Evolutionary conservation across 1,140 invertebrate species (phyloP), one percentile per base, ranked within the genome.

Genomic region (Dinoponera quadriceps): DNA sequence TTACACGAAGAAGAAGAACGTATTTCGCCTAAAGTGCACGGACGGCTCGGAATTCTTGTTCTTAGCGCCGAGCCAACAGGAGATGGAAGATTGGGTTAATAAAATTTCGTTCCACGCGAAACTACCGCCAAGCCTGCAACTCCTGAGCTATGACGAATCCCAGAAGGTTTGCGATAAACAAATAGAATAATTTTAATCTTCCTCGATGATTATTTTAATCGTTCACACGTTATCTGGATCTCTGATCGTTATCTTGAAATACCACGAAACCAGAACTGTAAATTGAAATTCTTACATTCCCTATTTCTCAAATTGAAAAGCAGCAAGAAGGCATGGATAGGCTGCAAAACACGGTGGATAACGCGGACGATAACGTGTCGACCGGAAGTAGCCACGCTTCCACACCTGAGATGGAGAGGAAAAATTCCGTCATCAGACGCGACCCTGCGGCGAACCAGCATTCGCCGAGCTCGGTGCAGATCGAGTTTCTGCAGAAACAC

Each of bases 11-110:
- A 97, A 98, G 91, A 99, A 99, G 92, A 96, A 99, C 91, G 98
- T 99, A 14, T 98, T 99, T 94, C 96, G 98, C 25, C 92, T 99
- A n/a, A 96, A 96, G 82, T 96, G 98, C 82, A 96, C 96, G 2
- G 99, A 99, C 93, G 98, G 98, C 5, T 97, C 98, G 0, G 98
- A 99, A 94, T 99, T 98, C 94, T 95, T 99, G 38, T 98, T 99
- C 91, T 95, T 97, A 65, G 97, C 97, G 63, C 94, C 96, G 0
- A 96, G 95, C 71, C 95, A 96, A 55, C 95, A 96, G 1, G 96
- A 97, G 82, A 97, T 99, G 96, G 95, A 96, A 85, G 98, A 99
- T 71, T 99, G 99, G 99, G 96, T 99, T 1, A 97, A 97, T 88
- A 99, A 99, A 94, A 97, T 99, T 84, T 96, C 96, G 49, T 99